Base-by-base conservation (phyloP, 1,140 invertebrate genomes). In the Rhagoletis zephyria region DNA sequence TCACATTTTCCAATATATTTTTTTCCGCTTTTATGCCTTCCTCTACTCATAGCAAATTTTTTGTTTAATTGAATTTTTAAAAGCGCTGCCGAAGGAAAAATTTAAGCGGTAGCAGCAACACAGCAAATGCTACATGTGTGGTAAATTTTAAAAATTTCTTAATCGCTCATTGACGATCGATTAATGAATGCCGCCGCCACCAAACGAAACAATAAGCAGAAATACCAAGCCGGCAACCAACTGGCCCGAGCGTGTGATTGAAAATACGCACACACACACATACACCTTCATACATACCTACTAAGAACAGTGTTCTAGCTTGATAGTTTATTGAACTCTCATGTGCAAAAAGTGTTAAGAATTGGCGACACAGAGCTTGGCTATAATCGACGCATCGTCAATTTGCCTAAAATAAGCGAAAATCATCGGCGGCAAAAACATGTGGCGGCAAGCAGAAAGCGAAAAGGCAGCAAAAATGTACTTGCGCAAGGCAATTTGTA, bases 41-140 rank as follows among this genome's bases (percentile, higher is more conserved):
- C 40, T 45, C 12, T 14, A 74, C 42, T 74, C 42, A 74, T 74
- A 74, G 67, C 67, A 42, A 74, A 74, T 48, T 74, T 74, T 48
- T 74, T 74, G 40, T 74, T 81, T 81, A 81, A 81, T 81, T 81
- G 74, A 81, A 81, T 81, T 81, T 81, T 81, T 81, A 56, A 81
- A 81, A 81, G 74, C 74, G 48, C 45, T 19, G 48, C 74, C 19
- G 56, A 12, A 56, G 45, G 51, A 56, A 42, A 9, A 19, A 77
- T 10, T 4, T 16, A 12, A n/a, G 14, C 45, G 30, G 14, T n/a
- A 56, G 14, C 14, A 81, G 19, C 48, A 19, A 48, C 5, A 7
- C 48, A 5, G 7, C 67, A 81, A 9, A 81, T 56, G 74, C 74
- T 59, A 81, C 74, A 81, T 81, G 74, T 81, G 74, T 81, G 74